These are phyloP conservation scores for Drosophila atripex DNA, from an alignment of 2,888 invertebrate genomes.

Conservation along the genomic window DNA sequence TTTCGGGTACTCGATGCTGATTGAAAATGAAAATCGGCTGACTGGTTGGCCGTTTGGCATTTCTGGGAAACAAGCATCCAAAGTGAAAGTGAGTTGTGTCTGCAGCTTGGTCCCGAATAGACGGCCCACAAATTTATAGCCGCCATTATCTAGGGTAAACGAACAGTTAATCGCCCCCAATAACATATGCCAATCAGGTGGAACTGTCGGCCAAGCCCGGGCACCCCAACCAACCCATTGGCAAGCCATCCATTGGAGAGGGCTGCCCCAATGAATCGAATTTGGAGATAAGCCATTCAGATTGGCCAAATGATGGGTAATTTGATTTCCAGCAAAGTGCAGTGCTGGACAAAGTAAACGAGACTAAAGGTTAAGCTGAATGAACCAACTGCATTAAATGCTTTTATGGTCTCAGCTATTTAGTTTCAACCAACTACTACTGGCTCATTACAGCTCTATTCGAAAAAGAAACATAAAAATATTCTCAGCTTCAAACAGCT, in stretches of 20 bases:
- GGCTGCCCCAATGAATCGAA: conserved; percentile 1
- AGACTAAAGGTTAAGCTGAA: not conserved
- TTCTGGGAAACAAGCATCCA: conserved; percentile 20
- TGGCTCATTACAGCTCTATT: not conserved
- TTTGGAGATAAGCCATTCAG: conserved; percentile 9
- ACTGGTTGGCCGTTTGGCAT: conserved; percentile 42
- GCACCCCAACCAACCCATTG: conserved; percentile 10
- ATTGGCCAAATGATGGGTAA: conserved; percentile 6
- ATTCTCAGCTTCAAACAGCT: conserved; percentile 12
- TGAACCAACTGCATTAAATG: not conserved
- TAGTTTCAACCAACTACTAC: not conserved
- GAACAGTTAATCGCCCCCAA: conserved; percentile 51
- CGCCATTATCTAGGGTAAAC: conserved; percentile 52
- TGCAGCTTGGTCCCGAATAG: conserved; percentile 14
- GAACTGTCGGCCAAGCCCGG: conserved; percentile 26
- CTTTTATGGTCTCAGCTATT: not conserved
- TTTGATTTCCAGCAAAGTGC: conserved; percentile 21
- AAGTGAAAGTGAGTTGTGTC: conserved; percentile 63
- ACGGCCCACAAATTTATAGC: conserved; percentile 52
- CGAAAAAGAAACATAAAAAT: not conserved
- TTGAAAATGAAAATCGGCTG: conserved; percentile 66
- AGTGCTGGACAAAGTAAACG: not conserved
- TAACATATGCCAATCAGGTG: conserved; percentile 61
- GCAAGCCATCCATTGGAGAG: conserved; percentile 14
- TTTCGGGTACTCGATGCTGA: conserved; percentile 43